A percentile compares a stretch with the other conserved stretches of the same genome.
Evolutionary conservation across 2,113 vertebrate species (phyloP).

Genomic region (Athene cunicularia): DNA sequence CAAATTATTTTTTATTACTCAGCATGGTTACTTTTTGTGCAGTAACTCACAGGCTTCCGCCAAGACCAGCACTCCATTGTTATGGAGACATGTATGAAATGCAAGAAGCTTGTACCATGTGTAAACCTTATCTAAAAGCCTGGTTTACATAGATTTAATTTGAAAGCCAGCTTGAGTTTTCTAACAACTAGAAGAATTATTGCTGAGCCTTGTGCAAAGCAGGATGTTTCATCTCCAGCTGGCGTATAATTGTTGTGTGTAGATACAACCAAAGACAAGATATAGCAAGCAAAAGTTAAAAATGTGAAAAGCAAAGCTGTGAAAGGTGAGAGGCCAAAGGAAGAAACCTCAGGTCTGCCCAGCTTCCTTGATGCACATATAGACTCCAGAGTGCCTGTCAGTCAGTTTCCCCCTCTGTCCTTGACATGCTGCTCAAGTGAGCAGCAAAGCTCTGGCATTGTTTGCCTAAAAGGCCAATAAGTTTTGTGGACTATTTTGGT

Average conservation of each 20-base stretch:
- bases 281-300: background rate
- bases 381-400: background rate
- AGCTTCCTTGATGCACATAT: background rate
- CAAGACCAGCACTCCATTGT: background rate
- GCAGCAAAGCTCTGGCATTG: too few species aligned
- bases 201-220: background rate
- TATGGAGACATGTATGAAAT: rapidly evolving
- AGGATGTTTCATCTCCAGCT: background rate
- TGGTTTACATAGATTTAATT: background rate
- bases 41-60: background rate
- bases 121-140: background rate
- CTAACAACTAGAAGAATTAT: background rate
- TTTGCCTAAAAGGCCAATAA: background rate
- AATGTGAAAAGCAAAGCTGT: background rate
- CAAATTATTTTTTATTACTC: background rate
- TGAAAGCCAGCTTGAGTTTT: background rate
- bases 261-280: background rate
- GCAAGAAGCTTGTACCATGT: background rate
- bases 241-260: background rate
- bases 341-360: background rate
- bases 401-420: background rate
- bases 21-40: background rate
- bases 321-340: background rate
- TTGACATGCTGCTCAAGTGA: background rate
- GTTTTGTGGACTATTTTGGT: background rate